phyloP scores from a whole-genome alignment of 1,140 invertebrate species.

The Lasioglossum albipes region DNA sequence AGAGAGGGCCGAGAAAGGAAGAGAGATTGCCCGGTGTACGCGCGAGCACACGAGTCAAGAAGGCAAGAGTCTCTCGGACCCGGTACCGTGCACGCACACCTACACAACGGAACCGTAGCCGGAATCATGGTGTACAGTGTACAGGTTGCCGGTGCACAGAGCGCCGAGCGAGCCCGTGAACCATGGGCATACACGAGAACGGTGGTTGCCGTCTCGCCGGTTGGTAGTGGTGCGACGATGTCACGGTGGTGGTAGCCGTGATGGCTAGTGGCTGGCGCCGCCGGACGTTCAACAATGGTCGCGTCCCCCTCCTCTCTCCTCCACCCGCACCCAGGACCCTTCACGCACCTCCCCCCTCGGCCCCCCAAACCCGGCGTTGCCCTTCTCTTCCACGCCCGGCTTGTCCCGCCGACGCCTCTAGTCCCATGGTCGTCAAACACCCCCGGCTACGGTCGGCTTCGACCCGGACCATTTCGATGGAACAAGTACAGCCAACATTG shows the following conservation, averaged over 20 bases:
- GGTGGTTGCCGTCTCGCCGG: constrained; percentile 48
- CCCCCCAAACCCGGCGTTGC: constrained; percentile 40
- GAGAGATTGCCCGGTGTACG: neutral
- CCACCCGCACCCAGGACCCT: constrained; percentile 42
- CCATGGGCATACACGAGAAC: constrained; percentile 25
- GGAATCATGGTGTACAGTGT: constrained; percentile 70
- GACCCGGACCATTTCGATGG: constrained; percentile 40
- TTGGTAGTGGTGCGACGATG: constrained; percentile 45
- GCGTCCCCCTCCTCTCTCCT: constrained; percentile 50
- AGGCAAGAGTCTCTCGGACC: constrained; percentile 35
- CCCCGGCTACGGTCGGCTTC: constrained; percentile 68
- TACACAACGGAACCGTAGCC: constrained; percentile 48
- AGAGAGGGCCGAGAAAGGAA: neutral
- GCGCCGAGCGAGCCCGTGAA: constrained; percentile 21
- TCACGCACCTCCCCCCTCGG: constrained; percentile 2
- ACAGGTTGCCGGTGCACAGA: constrained; percentile 61
- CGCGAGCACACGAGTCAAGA: constrained; percentile 55
- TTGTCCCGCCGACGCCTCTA: constrained; percentile 62
- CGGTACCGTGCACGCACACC: neutral
- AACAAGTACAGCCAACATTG: constrained; percentile 1
- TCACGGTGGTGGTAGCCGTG: constrained; percentile 61
- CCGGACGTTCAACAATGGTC: constrained; percentile 74
- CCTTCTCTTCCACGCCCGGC: constrained; percentile 49
- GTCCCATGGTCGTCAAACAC: constrained; percentile 69
- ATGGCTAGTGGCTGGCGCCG: constrained; percentile 75